Percentiles rank a stretch among this genome's conserved stretches.
phyloP scores from a whole-genome alignment of 2,113 vertebrate species.

The Aphyosemion australe region DNA sequence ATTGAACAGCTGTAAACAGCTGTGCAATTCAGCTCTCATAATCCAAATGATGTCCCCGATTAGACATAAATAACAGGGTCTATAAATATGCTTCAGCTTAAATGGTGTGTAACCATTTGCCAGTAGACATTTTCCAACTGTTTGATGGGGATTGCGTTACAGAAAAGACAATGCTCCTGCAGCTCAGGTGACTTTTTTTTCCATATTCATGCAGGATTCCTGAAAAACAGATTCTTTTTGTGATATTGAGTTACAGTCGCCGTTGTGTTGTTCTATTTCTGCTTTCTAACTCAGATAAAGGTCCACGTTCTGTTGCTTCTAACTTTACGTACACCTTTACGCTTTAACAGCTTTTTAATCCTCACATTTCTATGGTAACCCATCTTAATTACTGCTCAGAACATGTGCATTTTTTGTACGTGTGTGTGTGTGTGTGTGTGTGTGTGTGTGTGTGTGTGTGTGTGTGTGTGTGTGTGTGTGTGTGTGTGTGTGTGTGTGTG shows the following conservation, averaged over 20 bases:
- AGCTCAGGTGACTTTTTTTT: background rate
- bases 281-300: slow-evolving; percentile 22
- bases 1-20: slow-evolving; percentile 21
- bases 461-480: slow-evolving; percentile 29
- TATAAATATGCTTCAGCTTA: slow-evolving; percentile 24
- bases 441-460: slow-evolving; percentile 26
- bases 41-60: slow-evolving; percentile 29
- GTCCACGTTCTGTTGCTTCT: slow-evolving; percentile 25
- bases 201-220: background rate
- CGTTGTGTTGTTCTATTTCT: slow-evolving; percentile 9
- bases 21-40: slow-evolving; percentile 15
- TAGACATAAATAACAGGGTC: slow-evolving; percentile 29
- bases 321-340: slow-evolving; percentile 21
- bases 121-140: slow-evolving; percentile 4
- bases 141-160: background rate
- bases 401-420: slow-evolving; percentile 22
- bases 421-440: slow-evolving; percentile 17
- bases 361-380: slow-evolving; percentile 70
- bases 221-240: background rate
- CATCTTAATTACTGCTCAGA: slow-evolving; percentile 61
- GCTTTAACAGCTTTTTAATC: slow-evolving; percentile 57
- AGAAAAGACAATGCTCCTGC: background rate
- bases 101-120: slow-evolving; percentile 38
- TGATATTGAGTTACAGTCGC: slow-evolving; percentile 7
- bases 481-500: slow-evolving; percentile 23